Percentiles rank a stretch among this genome's conserved stretches.
phyloP scores from a whole-genome alignment of 1,140 invertebrate genomes.

The Andrena cerasifolii region DNA sequence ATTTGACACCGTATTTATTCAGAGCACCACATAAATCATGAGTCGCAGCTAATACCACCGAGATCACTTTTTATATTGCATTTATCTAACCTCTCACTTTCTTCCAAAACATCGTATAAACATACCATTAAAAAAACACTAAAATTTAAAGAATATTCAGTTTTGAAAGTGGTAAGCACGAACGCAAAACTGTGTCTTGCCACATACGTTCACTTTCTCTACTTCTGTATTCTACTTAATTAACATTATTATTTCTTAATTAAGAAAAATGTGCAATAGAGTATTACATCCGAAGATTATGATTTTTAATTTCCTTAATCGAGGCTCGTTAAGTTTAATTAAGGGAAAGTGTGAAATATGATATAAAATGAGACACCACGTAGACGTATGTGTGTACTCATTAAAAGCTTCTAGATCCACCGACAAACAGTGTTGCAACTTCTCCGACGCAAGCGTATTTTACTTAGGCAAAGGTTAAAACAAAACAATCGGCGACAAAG shows the following conservation, averaged over 20 bases:
- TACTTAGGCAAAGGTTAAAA: constrained; percentile 8
- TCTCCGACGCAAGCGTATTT: not conserved
- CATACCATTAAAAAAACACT: not conserved
- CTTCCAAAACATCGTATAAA: not conserved
- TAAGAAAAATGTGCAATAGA: not conserved
- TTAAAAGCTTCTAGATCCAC: not conserved
- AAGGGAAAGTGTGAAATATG: not conserved
- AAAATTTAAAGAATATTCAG: not conserved
- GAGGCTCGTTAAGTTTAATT: constrained; percentile 1
- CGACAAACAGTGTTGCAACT: constrained; percentile 18
- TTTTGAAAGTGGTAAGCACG: not conserved
- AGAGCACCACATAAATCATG: not conserved
- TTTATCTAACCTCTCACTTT: not conserved
- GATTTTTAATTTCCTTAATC: not conserved
- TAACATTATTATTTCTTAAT: too few species aligned
- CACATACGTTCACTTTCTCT: constrained; percentile 5
- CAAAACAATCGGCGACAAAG: constrained; percentile 35
- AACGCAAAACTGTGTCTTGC: not conserved
- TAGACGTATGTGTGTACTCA: not conserved
- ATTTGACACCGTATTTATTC: constrained; percentile 12
- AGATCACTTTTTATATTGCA: not conserved
- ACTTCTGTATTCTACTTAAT: not conserved
- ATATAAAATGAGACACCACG: not conserved
- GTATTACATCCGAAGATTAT: not conserved
- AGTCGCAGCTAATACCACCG: not conserved